Percentiles rank a stretch among this genome's conserved stretches.
These are phyloP conservation scores for Psilopsiagon aymara DNA, from an alignment of 2,113 vertebrate genomes.

Conservation along the genomic window DNA sequence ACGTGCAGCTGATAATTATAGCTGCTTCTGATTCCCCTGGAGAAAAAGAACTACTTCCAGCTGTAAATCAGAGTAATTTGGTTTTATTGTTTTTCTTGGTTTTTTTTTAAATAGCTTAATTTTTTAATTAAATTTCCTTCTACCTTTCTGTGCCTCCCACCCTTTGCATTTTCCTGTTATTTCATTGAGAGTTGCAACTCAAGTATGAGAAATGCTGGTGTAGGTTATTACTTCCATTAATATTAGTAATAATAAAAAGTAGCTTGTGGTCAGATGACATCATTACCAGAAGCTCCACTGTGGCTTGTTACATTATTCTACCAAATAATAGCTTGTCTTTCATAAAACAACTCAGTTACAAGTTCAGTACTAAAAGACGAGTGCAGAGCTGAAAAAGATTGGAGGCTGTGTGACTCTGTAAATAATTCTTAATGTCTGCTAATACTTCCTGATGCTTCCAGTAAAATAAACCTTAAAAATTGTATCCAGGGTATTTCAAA, in stretches of 20 bases:
- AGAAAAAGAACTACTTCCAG: constrained; percentile 40
- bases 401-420: not conserved
- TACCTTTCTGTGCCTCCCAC: not conserved
- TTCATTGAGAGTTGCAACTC: not conserved
- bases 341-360: not conserved
- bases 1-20: not conserved
- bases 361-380: not conserved
- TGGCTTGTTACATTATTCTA: not conserved
- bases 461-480: not conserved
- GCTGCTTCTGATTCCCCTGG: constrained; percentile 1
- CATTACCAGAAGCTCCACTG: not conserved
- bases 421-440: not conserved
- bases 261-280: not conserved
- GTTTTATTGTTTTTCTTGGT: constrained; percentile 43
- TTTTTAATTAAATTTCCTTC: constrained; percentile 8
- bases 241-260: not conserved
- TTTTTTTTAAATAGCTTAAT: constrained; percentile 32
- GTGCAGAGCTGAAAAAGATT: not conserved
- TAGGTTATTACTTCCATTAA: not conserved
- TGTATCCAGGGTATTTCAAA: not conserved
- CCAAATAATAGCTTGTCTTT: not conserved
- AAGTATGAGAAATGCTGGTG: not conserved
- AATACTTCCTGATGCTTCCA: not conserved
- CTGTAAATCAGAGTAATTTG: constrained; percentile 39
- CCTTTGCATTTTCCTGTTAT: not conserved